Evolutionary conservation across 2,797 vertebrate genomes (phyloP).

Genomic region (Scyliorhinus canicula): DNA sequence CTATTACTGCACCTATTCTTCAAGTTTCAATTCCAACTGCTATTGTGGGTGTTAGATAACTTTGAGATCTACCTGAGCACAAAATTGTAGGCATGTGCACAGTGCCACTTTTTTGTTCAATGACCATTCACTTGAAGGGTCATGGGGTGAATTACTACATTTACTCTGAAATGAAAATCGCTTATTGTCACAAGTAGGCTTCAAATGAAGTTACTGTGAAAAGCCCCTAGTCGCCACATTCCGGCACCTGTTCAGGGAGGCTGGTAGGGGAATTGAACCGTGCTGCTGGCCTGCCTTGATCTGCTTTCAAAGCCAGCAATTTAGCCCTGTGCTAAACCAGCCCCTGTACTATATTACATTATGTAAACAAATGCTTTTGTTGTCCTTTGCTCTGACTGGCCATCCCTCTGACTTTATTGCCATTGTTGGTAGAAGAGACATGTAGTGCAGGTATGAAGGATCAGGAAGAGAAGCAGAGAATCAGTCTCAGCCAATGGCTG

Average conservation of each 20-base stretch:
- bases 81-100: neutral
- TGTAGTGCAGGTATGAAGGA: neutral
- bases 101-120: neutral
- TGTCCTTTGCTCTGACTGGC: neutral
- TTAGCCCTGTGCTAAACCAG: too few relatives aligned
- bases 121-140: neutral
- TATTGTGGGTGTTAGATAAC: neutral
- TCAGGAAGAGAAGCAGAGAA: neutral
- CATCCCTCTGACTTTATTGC: neutral
- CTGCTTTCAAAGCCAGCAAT: too few relatives aligned
- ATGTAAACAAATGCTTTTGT: neutral
- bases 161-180: too few relatives aligned
- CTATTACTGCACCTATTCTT: neutral
- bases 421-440: neutral
- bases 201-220: too few relatives aligned
- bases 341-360: neutral
- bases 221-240: too few relatives aligned
- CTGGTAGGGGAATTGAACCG: too few relatives aligned
- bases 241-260: too few relatives aligned
- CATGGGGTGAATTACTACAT: neutral
- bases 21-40: neutral
- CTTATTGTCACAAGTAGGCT: too few relatives aligned
- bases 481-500: neutral
- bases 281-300: too few relatives aligned
- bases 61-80: neutral